Percentiles rank a stretch among this genome's conserved stretches.
Conservation (phyloP, 1,140 invertebrate species). For the Drosophila burlai region DNA sequence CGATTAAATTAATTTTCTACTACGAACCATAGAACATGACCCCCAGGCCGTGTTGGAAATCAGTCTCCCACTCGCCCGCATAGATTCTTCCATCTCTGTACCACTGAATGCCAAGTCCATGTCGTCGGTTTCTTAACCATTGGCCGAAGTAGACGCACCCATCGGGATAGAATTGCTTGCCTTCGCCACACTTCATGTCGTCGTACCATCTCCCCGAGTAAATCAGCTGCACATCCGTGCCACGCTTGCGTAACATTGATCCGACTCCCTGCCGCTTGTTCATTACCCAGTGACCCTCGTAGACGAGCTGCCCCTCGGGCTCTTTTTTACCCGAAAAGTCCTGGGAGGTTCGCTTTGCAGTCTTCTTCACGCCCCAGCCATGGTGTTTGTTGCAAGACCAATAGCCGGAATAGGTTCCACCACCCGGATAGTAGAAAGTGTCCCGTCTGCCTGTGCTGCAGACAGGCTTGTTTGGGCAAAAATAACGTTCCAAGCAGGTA, state of each 20-base stretch:
- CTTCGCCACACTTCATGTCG: conserved; percentile 86
- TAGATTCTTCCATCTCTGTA: conserved; percentile 86
- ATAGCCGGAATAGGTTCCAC: conserved; percentile 68
- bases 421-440: conserved; percentile 63
- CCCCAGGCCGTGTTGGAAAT: conserved; percentile 83
- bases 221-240: conserved; percentile 56
- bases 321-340: conserved; percentile 46
- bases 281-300: conserved; percentile 87
- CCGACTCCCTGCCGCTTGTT: conserved; percentile 86
- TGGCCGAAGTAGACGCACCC: conserved; percentile 76
- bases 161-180: conserved; percentile 75
- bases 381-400: conserved; percentile 69
- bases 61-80: conserved; percentile 85
- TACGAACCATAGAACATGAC: conserved; percentile 82
- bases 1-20: neutral
- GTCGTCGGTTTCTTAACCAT: conserved; percentile 86
- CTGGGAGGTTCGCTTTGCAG: conserved; percentile 29
- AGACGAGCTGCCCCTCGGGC: conserved; percentile 77
- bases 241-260: conserved; percentile 64
- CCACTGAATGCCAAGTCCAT: conserved; percentile 88
- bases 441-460: conserved; percentile 56
- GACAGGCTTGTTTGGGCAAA: conserved; percentile 56
- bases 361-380: conserved; percentile 54
- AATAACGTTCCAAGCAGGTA: conserved; percentile 48
- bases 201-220: conserved; percentile 86